These are phyloP conservation scores for Gryllus bimaculatus DNA, from an alignment of 1,140 invertebrate species.

Conservation along the genomic window DNA sequence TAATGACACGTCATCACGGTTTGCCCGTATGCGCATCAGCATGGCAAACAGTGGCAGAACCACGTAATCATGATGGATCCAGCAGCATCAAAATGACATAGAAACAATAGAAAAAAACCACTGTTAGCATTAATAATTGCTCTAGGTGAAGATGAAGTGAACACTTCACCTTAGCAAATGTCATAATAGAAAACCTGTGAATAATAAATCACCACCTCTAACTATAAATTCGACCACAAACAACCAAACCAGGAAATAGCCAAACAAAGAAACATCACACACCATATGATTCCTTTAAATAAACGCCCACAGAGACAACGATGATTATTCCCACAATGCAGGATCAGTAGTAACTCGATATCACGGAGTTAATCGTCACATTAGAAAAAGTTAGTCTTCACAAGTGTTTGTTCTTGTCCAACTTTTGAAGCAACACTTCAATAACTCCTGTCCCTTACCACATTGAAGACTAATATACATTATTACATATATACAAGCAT, in stretches of 20 bases:
- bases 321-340: neutral
- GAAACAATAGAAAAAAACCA: slow-evolving; percentile 13
- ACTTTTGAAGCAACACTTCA: too few relatives aligned
- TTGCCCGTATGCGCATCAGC: neutral
- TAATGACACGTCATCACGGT: neutral
- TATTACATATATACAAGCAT: too few relatives aligned
- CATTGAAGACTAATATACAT: too few relatives aligned
- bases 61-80: slow-evolving; percentile 10
- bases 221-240: neutral
- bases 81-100: slow-evolving; percentile 19
- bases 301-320: too few relatives aligned
- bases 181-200: too few relatives aligned
- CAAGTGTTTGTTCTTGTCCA: too few relatives aligned
- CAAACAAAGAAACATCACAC: neutral
- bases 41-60: slow-evolving; percentile 8
- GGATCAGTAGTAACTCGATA: neutral
- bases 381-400: too few relatives aligned
- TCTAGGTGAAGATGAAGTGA: neutral
- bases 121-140: neutral
- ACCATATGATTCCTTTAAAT: neutral
- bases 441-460: too few relatives aligned
- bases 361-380: too few relatives aligned
- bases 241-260: neutral
- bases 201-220: neutral
- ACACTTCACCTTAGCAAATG: neutral